Evolutionary conservation across 2,113 vertebrate genomes (phyloP).

Genomic region (Pantherophis guttatus): DNA sequence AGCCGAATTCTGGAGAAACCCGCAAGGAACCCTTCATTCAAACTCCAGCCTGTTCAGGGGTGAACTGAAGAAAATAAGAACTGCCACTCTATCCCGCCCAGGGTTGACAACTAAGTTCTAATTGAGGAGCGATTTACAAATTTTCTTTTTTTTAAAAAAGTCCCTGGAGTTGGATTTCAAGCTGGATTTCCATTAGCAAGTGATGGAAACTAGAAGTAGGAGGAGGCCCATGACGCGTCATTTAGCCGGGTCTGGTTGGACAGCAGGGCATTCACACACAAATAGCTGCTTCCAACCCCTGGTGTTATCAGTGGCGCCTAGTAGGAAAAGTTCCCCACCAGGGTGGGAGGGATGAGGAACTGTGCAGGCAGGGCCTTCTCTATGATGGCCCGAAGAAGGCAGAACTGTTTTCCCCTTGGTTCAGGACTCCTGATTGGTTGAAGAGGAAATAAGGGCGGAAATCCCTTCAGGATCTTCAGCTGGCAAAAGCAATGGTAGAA

Average conservation of each 20-base stretch:
- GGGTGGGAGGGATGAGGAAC: not conserved
- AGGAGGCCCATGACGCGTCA: not conserved
- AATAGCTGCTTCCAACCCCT: not conserved
- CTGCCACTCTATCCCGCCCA: not conserved
- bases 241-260: slow-evolving; percentile 27
- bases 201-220: not conserved
- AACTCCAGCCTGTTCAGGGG: not conserved
- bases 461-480: not conserved
- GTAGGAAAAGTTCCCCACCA: not conserved
- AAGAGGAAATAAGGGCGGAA: not conserved
- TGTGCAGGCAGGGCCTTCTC: not conserved
- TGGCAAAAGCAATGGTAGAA: not conserved
- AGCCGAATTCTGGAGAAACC: slow-evolving; percentile 5
- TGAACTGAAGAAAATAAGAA: not conserved
- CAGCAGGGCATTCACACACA: slow-evolving; percentile 27
- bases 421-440: not conserved
- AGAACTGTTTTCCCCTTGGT: not conserved
- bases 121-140: not conserved
- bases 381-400: not conserved
- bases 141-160: not conserved
- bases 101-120: not conserved
- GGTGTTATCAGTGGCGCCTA: not conserved
- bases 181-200: not conserved
- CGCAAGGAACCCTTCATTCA: not conserved
- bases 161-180: not conserved